Conservation (phyloP, 2,113 vertebrate species). For the Gavialis gangeticus region DNA sequence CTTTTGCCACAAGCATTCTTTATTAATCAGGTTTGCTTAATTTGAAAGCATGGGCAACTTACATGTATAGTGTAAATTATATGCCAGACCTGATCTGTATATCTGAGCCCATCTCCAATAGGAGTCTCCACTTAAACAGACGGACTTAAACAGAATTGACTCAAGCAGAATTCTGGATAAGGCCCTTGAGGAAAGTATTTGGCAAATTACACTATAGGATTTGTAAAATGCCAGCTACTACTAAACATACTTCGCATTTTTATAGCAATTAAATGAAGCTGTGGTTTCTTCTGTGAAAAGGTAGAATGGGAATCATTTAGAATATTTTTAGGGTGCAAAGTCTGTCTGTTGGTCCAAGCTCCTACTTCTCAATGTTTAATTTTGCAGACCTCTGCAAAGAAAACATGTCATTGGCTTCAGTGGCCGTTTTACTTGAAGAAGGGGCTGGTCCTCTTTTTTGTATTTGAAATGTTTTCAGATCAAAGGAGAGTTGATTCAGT, state of each 20-base stretch:
- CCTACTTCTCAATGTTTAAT: neutral
- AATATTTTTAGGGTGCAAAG: neutral
- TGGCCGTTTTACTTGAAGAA: conserved; percentile 41
- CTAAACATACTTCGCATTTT: neutral
- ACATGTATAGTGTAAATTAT: neutral
- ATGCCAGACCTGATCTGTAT: neutral
- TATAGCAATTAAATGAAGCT: neutral
- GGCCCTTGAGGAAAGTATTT: neutral
- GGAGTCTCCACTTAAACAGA: neutral
- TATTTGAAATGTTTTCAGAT: conserved; percentile 39
- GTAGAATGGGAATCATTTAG: neutral
- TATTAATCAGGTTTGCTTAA: neutral
- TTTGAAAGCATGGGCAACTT: neutral
- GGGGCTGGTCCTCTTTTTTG: neutral
- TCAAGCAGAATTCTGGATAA: conserved; percentile 34
- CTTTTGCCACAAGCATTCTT: neutral
- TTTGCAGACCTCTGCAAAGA: neutral
- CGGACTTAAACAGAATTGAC: conserved; percentile 27
- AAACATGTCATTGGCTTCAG: neutral
- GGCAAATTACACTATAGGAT: neutral
- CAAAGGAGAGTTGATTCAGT: conserved; percentile 32
- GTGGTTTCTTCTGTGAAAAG: neutral
- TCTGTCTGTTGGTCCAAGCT: neutral
- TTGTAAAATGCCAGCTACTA: neutral
- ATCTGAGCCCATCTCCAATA: conserved; percentile 17